These are phyloP conservation scores for Papilio machaon DNA, from an alignment of 1,140 invertebrate species.

Conservation along the genomic window DNA sequence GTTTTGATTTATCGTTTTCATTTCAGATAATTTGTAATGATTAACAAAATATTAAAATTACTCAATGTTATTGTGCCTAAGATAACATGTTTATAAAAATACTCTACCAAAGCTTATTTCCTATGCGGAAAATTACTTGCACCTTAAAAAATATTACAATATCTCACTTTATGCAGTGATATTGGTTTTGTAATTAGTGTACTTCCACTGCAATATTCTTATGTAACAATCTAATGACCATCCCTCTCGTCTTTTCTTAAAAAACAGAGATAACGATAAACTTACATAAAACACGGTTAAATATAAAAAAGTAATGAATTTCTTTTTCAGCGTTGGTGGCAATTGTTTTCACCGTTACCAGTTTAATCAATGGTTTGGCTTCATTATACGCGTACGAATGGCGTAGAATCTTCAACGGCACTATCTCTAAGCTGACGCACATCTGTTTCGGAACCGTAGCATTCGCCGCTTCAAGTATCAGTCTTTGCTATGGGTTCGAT, in stretches of 20 bases:
- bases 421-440: constrained; percentile 61
- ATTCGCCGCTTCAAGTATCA: constrained; percentile 49
- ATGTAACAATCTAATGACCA: neutral
- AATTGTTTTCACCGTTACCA: constrained; percentile 57
- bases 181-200: neutral
- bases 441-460: constrained; percentile 62
- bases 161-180: neutral
- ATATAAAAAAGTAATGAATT: neutral
- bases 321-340: constrained; percentile 60
- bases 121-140: neutral
- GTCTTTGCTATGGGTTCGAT: constrained; percentile 59
- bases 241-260: neutral
- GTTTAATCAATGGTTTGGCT: constrained; percentile 60
- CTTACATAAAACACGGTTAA: no score
- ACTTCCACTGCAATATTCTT: no score
- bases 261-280: neutral
- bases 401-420: constrained; percentile 52
- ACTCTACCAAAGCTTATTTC: neutral
- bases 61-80: neutral
- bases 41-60: neutral
- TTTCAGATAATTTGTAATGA: neutral
- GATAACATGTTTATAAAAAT: neutral
- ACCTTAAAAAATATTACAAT: neutral
- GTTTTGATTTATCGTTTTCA: no score
- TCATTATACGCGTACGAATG: constrained; percentile 65